These are phyloP conservation scores for Magallana angulata DNA, from an alignment of 1,140 invertebrate species.

Conservation along the genomic window DNA sequence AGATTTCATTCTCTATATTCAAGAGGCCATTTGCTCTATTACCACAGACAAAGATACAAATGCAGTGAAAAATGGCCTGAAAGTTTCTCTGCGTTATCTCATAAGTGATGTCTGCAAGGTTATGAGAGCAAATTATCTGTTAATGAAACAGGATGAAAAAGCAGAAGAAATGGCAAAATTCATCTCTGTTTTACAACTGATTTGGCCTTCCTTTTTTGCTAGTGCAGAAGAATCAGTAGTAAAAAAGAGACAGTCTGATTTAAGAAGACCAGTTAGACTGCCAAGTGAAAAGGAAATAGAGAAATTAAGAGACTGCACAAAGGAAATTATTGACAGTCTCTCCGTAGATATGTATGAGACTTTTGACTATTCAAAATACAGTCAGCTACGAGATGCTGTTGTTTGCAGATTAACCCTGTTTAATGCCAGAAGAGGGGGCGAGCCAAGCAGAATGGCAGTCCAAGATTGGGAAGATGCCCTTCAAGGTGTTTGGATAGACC, in stretches of 20 bases:
- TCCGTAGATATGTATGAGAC: constrained; percentile 34
- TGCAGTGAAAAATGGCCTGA: background rate
- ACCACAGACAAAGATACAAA: background rate
- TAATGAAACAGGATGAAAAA: no score
- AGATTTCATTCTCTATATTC: background rate
- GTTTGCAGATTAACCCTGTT: constrained; percentile 57
- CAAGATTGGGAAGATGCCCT: no score
- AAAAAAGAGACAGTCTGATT: background rate
- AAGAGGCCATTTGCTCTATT: background rate
- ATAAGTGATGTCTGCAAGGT: no score
- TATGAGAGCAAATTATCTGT: no score
- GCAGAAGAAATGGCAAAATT: no score
- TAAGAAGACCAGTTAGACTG: no score
- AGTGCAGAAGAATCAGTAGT: no score
- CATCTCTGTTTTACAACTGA: no score
- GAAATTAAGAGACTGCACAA: background rate
- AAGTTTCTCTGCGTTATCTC: no score
- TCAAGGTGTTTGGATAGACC: constrained; percentile 45
- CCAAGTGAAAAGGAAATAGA: no score
- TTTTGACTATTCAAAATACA: constrained; percentile 30
- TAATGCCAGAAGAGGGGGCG: constrained; percentile 58
- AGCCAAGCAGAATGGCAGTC: no score
- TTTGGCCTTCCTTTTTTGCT: no score
- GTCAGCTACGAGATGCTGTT: constrained; percentile 47
- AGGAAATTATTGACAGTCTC: background rate